Conservation (phyloP, 2,888 invertebrate genomes). For the Drosophila ochracea region DNA sequence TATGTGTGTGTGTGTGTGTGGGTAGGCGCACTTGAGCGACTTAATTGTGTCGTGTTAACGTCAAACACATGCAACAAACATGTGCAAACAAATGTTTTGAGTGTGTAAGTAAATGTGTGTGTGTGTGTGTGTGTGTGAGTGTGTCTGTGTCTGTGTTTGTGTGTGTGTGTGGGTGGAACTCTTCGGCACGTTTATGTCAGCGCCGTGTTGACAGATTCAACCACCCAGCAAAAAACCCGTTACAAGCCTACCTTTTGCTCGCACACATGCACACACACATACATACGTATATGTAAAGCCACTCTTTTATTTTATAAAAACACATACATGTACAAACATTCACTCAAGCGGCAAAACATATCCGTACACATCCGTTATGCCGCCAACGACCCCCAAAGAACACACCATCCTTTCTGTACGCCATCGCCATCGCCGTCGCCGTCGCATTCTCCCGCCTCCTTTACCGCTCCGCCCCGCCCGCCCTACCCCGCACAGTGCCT, state of each 20-base stretch:
- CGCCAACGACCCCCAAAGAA: conserved; percentile 56
- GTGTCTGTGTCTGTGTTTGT: not conserved
- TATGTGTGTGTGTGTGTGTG: conserved; percentile 10
- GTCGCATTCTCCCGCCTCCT: not conserved
- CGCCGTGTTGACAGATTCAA: conserved; percentile 76
- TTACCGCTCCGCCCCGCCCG: not conserved
- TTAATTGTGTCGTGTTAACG: conserved; percentile 81
- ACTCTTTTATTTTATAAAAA: conserved; percentile 77
- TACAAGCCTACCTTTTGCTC: conserved; percentile 47
- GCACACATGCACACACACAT: conserved; percentile 1
- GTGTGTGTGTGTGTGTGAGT: conserved; percentile 18
- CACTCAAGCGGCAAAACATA: conserved; percentile 81
- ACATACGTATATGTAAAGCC: conserved; percentile 48
- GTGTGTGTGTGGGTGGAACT: conserved; percentile 24
- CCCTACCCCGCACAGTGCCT: conserved; percentile 10
- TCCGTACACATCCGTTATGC: conserved; percentile 75
- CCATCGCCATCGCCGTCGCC: not conserved
- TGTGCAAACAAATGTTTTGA: conserved; percentile 73
- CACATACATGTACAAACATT: conserved; percentile 67
- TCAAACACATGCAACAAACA: conserved; percentile 81
- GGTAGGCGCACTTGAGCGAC: conserved; percentile 80
- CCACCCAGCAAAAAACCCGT: conserved; percentile 73
- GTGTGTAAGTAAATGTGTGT: conserved; percentile 2
- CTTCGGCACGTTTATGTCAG: conserved; percentile 63
- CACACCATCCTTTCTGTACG: conserved; percentile 23